Evolutionary conservation across 2,113 vertebrate species (phyloP).

Genomic region (Maccullochella peelii): DNA sequence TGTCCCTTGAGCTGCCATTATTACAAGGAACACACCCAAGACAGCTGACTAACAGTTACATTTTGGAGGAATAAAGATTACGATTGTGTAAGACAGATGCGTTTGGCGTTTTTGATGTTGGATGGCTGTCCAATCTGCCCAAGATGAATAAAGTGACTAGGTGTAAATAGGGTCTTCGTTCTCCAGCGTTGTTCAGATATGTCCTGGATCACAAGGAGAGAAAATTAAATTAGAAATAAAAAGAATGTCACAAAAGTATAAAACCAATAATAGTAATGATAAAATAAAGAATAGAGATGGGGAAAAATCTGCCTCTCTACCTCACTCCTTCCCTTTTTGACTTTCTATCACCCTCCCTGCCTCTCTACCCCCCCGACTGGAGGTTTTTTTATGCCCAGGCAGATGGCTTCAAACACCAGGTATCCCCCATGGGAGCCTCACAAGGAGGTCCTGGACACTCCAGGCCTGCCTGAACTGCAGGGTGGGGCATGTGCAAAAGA

Average conservation of each 20-base stretch:
- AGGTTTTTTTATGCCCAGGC: slow-evolving; percentile 32
- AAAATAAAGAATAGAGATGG: neutral
- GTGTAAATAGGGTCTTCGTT: neutral
- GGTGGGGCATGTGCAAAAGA: slow-evolving; percentile 28
- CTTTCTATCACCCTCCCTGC: slow-evolving; percentile 25
- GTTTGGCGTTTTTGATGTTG: neutral
- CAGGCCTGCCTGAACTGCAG: slow-evolving; percentile 51
- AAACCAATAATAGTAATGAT: neutral
- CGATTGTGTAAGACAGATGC: neutral
- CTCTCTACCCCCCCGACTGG: slow-evolving; percentile 18
- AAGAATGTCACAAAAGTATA: neutral
- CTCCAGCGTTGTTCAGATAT: neutral
- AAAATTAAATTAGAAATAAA: neutral
- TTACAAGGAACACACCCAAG: neutral
- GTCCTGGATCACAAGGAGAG: neutral
- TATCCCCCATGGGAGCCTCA: slow-evolving; percentile 62
- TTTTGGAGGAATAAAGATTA: neutral
- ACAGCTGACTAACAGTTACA: neutral
- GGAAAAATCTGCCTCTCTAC: neutral
- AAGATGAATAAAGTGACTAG: neutral
- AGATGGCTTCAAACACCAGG: slow-evolving; percentile 78
- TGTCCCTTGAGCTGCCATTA: neutral
- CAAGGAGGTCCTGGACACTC: slow-evolving; percentile 67
- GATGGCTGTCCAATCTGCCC: neutral
- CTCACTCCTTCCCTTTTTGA: slow-evolving; percentile 15